Evolutionary conservation across 1,140 invertebrate genomes (phyloP).

Genomic region (Copidosoma floridanum): DNA sequence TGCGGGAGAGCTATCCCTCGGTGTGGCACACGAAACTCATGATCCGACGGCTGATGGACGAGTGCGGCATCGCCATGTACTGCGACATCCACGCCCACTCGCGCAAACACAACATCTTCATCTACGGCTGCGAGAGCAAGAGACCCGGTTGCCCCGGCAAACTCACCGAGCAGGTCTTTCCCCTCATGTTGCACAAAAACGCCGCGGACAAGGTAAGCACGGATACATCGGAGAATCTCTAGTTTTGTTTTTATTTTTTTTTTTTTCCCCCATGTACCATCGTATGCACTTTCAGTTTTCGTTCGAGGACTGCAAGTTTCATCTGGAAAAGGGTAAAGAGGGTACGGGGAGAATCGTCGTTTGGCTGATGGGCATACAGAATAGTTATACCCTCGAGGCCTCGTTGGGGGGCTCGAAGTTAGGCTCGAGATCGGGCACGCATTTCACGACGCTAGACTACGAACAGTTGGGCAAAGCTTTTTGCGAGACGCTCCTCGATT

Average conservation of each 20-base stretch:
- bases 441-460: constrained; percentile 81
- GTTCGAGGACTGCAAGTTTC: constrained; percentile 91
- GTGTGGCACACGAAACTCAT: constrained; percentile 92
- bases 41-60: constrained; percentile 83
- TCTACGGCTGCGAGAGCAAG: constrained; percentile 93
- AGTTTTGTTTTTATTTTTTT: not conserved
- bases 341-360: constrained; percentile 90
- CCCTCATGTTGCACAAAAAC: constrained; percentile 89
- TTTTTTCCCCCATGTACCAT: constrained; percentile 15
- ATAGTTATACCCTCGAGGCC: constrained; percentile 93
- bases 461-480: constrained; percentile 83
- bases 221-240: not conserved
- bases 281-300: constrained; percentile 70
- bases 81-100: constrained; percentile 96
- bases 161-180: constrained; percentile 87
- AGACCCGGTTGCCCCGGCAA: constrained; percentile 68
- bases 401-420: constrained; percentile 86
- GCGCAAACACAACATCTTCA: constrained; percentile 90
- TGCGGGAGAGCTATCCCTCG: constrained; percentile 85
- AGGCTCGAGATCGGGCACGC: constrained; percentile 77
- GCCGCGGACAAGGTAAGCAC: constrained; percentile 79
- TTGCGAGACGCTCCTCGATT: constrained; percentile 89
- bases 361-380: constrained; percentile 90
- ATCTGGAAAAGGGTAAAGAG: constrained; percentile 88
- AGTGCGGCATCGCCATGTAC: constrained; percentile 89